A percentile compares a stretch with the other conserved stretches of the same genome.
These are phyloP conservation scores for Calvadosia cruxmelitensis DNA, from an alignment of 30 jellyfish, hydroid and myxozoan species.

Conservation along the genomic window DNA sequence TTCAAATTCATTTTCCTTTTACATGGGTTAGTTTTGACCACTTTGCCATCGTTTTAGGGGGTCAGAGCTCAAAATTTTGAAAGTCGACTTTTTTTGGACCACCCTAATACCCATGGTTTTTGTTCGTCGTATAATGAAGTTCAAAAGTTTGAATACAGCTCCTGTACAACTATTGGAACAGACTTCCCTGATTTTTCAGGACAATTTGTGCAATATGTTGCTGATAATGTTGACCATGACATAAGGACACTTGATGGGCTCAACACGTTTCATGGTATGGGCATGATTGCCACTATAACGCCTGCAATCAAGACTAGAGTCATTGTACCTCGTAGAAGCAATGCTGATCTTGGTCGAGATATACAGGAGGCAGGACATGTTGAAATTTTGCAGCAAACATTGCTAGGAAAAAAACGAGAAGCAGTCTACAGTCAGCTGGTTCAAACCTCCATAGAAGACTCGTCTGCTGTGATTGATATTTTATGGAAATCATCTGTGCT, in stretches of 20 bases:
- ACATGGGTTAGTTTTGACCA: no score
- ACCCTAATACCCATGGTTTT: conserved; percentile 27
- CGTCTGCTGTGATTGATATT: no score
- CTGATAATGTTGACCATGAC: conserved; percentile 44
- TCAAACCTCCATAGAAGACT: no score
- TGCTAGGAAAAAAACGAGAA: no score
- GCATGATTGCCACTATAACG: conserved; percentile 18
- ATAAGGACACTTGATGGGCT: conserved; percentile 32
- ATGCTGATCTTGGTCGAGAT: conserved; percentile 7
- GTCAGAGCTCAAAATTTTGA: no score
- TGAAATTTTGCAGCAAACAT: no score
- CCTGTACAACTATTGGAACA: background rate
- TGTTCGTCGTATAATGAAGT: conserved; percentile 28
- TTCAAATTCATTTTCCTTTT: no score
- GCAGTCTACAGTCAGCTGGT: no score
- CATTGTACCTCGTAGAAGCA: conserved; percentile 14
- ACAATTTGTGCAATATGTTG: conserved; percentile 23
- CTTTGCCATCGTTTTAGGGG: no score
- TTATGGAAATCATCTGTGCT: no score
- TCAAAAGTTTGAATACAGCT: conserved; percentile 13
- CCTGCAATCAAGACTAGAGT: background rate
- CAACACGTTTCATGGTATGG: conserved; percentile 39
- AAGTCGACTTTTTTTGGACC: no score
- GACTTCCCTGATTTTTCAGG: conserved; percentile 7
- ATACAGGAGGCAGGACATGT: no score